These are phyloP conservation scores for Rhamnusium bicolor DNA, from an alignment of 2,888 invertebrate species.

Conservation along the genomic window DNA sequence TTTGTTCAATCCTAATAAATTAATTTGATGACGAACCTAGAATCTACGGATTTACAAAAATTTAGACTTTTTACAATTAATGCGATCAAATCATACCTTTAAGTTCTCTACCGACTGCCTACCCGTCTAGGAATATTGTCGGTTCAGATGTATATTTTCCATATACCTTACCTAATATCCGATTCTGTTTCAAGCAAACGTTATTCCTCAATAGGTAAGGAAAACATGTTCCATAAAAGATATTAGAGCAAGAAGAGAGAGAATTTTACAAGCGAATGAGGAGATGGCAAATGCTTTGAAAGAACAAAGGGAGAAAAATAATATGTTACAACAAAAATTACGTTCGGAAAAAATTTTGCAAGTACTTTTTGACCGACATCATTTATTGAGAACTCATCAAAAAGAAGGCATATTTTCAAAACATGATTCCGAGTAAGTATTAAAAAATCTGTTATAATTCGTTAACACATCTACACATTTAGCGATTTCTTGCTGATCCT, in stretches of 20 bases:
- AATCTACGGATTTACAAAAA: too few relatives aligned
- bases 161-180: too few relatives aligned
- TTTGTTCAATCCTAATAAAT: too few relatives aligned
- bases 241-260: conserved; percentile 38
- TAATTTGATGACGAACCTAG: too few relatives aligned
- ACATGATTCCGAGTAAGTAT: conserved; percentile 6
- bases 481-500: too few relatives aligned
- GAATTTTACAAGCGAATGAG: conserved; percentile 48
- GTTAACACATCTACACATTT: too few relatives aligned
- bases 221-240: conserved; percentile 51
- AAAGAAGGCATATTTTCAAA: conserved; percentile 38
- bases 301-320: conserved; percentile 36
- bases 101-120: too few relatives aligned
- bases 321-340: conserved; percentile 43
- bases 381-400: conserved; percentile 63
- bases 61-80: too few relatives aligned
- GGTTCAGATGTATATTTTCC: too few relatives aligned
- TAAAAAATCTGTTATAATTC: not conserved
- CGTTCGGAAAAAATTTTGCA: conserved; percentile 61
- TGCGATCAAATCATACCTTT: too few relatives aligned
- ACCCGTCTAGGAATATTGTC: too few relatives aligned
- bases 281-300: conserved; percentile 42
- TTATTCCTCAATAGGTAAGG: conserved; percentile 42
- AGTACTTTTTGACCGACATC: conserved; percentile 67
- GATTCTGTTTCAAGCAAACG: too few relatives aligned